Base-by-base conservation (phyloP, 2,888 invertebrate species). In the Phyllotreta striolata region DNA sequence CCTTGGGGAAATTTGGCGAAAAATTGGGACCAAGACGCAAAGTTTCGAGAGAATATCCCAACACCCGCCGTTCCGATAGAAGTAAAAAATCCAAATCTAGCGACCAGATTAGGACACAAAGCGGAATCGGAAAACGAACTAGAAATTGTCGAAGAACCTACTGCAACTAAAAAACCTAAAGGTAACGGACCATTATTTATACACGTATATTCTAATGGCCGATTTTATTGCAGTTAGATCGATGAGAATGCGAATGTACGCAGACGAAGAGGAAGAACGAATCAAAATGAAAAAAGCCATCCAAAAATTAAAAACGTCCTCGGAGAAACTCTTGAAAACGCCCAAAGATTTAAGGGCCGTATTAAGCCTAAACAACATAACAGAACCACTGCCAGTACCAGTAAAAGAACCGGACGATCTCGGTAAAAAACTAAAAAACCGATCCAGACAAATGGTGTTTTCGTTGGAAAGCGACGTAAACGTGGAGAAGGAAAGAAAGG, bases 251-350 rank as follows among this genome's bases (percentile, higher is more conserved):
- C 84, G 91, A 73, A 93, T 93, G 93, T 91, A 90, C 79, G 93
- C 93, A n/a, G 93, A 93, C 80, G 93, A 93, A 76, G 91, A 91
- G 80, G 91, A 92, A 79, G 86, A 87, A 61, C 88, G 87, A 75
- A 78, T 85, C 24, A 81, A 84, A 66, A 70, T 80, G 40, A 74
- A 74, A 58, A 77, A 77, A 63, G 70, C 80, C 41, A 60, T 81
- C 44, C 73, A 74, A 51, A 72, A 72, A 57, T 62, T 79, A 14
- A 77, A 81, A 75, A 70, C 82, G 73, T 71, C 79, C 80, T 73
- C 82, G 73, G 72, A 80, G 72, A 72, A 76, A 73, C 66, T 71
- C 14, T 35, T 56, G 62, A 62, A 77, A 72, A 72, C 71, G 40
- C 67, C 68, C 40, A 69, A 64, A 7, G 78, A 77, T 56, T 66